These are phyloP conservation scores for Laspeyria flexula DNA, from an alignment of 2,888 invertebrate species.

Conservation along the genomic window DNA sequence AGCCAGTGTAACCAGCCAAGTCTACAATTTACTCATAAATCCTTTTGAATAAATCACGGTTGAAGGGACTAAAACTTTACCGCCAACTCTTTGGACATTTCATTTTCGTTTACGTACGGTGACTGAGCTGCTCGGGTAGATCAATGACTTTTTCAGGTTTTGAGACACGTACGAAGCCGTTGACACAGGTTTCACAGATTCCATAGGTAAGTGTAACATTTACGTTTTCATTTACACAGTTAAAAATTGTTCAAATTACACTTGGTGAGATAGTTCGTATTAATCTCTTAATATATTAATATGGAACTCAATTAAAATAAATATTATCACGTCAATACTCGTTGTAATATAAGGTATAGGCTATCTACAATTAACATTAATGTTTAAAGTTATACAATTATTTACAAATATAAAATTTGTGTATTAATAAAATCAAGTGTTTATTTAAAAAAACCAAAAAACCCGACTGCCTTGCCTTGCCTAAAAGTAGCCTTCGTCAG, in stretches of 20 bases:
- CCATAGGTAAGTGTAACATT: background rate
- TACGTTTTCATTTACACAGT: background rate
- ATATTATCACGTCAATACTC: no score
- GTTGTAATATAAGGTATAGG: no score
- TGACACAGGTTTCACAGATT: background rate
- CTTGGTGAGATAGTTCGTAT: no score
- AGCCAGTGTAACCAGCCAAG: conserved; percentile 12
- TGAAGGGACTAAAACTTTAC: conserved; percentile 41
- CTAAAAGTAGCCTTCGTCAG: no score
- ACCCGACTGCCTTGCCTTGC: no score
- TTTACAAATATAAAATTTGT: no score
- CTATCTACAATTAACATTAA: no score
- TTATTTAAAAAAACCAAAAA: no score
- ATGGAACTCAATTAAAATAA: no score
- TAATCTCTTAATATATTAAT: no score
- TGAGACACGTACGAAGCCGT: background rate
- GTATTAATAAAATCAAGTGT: no score
- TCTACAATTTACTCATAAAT: conserved; percentile 36
- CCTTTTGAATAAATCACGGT: conserved; percentile 42
- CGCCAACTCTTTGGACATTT: conserved; percentile 17
- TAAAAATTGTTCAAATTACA: background rate
- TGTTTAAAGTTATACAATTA: no score
- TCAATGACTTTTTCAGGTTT: conserved; percentile 4
- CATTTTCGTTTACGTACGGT: conserved; percentile 23
- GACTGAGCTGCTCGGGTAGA: conserved; percentile 4